Evolutionary conservation across 2,113 vertebrate genomes (phyloP).

Genomic region (Burhinus oedicnemus): DNA sequence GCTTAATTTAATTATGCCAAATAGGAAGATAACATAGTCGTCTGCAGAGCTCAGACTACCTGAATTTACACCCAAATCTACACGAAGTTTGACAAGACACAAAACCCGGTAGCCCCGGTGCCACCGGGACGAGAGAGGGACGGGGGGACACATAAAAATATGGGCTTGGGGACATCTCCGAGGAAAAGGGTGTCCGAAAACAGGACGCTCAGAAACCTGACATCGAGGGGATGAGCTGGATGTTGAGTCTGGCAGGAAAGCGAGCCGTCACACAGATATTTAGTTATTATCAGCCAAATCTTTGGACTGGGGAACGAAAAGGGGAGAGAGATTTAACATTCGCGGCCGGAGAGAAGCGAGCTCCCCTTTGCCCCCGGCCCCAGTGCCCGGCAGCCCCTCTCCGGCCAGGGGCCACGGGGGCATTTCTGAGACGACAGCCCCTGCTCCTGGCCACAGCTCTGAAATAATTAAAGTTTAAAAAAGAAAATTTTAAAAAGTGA

Average conservation of each 20-base stretch:
- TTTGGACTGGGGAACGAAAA: slow-evolving; percentile 35
- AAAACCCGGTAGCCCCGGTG: not conserved
- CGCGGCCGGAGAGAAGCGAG: not conserved
- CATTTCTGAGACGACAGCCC: not conserved
- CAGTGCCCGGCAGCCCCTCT: not conserved
- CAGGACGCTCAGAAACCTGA: not conserved
- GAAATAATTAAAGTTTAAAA: not conserved
- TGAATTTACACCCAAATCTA: not conserved
- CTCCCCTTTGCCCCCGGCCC: not conserved
- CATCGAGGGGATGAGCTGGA: not conserved
- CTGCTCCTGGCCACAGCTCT: not conserved
- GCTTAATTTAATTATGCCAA: not conserved
- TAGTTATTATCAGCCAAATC: slow-evolving; percentile 12
- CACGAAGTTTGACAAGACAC: not conserved
- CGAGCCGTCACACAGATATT: not conserved
- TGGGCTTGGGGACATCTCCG: not conserved
- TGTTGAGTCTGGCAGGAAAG: not conserved
- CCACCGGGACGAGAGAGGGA: not conserved
- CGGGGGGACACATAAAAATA: not conserved
- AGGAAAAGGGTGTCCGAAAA: not conserved
- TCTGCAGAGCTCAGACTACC: not conserved
- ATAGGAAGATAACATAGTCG: not conserved
- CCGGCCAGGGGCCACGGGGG: not conserved
- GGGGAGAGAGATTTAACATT: not conserved
- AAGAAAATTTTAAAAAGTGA: not conserved